Evolutionary conservation across 2,113 vertebrate genomes (phyloP), one percentile per base, ranked within the genome.

Genomic region (Plecturocebus donacophilus): DNA sequence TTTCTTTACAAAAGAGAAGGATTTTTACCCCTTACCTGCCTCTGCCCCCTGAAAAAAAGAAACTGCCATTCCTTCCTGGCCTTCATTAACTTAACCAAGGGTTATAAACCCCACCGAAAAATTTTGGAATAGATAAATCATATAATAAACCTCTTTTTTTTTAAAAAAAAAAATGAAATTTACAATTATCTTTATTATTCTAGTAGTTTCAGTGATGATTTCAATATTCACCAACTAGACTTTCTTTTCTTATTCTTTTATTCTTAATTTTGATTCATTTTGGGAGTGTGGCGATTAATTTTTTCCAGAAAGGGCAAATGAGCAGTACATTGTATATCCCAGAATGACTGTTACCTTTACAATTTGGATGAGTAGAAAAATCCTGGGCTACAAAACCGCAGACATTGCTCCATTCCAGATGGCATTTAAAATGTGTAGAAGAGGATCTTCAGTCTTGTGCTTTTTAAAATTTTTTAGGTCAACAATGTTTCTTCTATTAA

Each of bases 181-280:
- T 52, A 42, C 0, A 89, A 77, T 68, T 54, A 82, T 38, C 19
- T 49, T 20, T 30, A 87, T 66, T 91, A 75, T 27, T 25, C 7
- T 47, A 94, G 66, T 16, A 90, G 30, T 35, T 90, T 80, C 38
- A 54, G 25, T 49, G 80, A 76, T 70, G 80, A 70, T 70, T 92
- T 93, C 81, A 95, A 87, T 95, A 96, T 85, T 76, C 30, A 97
- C 54, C 11, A 0, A 68, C 11, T 68, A 13, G 21, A 5, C 52
- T 91, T 85, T 89, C n/a, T 54, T 35, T 61, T n/a, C 54, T 83
- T 32, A 40, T 84, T 91, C 21, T 85, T 87, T 76, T 77, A n/a
- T n/a, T 76, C 35, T 61, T 87, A 89, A 92, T 76, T 89, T 79
- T 94, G 54, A 88, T 66, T 96, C 77, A 92, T 79, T 71, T 90